Evolutionary conservation across 2,113 vertebrate genomes (phyloP).

Genomic region (Nerophis ophidion): DNA sequence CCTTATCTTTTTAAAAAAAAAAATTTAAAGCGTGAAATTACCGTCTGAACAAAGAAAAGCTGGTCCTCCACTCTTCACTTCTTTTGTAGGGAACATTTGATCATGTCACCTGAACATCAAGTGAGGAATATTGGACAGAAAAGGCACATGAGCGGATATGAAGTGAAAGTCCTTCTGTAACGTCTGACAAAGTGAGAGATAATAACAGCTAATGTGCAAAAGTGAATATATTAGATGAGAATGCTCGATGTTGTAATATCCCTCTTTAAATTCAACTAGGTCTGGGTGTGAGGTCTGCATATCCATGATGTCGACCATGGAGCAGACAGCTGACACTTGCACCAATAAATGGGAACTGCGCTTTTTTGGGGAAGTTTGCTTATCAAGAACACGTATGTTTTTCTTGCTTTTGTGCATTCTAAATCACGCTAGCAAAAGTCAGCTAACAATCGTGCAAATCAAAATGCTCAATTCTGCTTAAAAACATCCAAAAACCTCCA

Average conservation of each 20-base stretch:
- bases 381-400: no score
- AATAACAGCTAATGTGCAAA: conserved; percentile 17
- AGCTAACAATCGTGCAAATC: no score
- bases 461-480: no score
- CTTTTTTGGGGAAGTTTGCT: no score
- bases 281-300: background rate
- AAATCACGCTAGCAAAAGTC: no score
- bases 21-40: conserved; percentile 29
- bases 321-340: background rate
- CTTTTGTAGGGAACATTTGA: conserved; percentile 12
- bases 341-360: no score
- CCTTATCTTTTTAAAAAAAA: conserved; percentile 17
- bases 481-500: no score
- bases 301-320: background rate
- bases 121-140: background rate
- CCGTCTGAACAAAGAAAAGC: conserved; percentile 5
- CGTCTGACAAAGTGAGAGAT: conserved; percentile 20
- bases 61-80: conserved; percentile 7
- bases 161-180: conserved; percentile 5
- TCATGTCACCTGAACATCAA: background rate
- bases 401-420: background rate
- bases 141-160: conserved; percentile 1
- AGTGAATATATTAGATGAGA: conserved; percentile 22
- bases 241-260: background rate
- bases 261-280: background rate